Conservation (phyloP, 2,888 invertebrate species). For the Harpalus rubripes region DNA sequence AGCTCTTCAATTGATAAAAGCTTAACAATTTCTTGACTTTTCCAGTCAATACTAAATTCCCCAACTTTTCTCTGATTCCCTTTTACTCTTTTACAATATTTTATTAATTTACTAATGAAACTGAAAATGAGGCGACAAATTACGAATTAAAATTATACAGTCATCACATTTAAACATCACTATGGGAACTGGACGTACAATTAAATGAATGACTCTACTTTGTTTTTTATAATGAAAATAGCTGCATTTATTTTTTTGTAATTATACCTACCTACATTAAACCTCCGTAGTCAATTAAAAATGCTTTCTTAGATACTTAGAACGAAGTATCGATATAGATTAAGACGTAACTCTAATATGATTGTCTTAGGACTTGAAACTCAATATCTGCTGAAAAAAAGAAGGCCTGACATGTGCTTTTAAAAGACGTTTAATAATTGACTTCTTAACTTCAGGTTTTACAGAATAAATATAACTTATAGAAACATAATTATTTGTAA, state of each 20-base stretch:
- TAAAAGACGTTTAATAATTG: conserved; percentile 3
- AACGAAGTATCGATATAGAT: conserved; percentile 3
- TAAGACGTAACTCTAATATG: conserved; percentile 12
- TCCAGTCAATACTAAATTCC: no score
- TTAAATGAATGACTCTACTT: not conserved
- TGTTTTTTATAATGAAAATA: not conserved
- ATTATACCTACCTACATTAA: not conserved
- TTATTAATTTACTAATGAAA: not conserved
- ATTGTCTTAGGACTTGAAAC: conserved; percentile 31
- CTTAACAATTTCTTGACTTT: no score
- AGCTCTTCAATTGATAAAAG: no score
- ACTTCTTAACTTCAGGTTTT: not conserved
- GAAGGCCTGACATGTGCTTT: not conserved
- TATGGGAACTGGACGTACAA: not conserved
- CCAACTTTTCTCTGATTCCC: no score
- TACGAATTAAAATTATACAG: not conserved
- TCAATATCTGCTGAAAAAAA: conserved; percentile 63
- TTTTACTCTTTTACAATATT: no score
- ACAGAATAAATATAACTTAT: not conserved
- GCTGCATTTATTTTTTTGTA: not conserved
- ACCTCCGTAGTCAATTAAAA: not conserved
- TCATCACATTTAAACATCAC: not conserved
- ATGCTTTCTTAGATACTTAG: not conserved
- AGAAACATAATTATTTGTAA: no score
- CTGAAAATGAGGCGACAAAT: not conserved